A percentile compares a stretch with the other conserved stretches of the same genome.
phyloP scores from a whole-genome alignment of 2,797 vertebrate genomes.

The Intellagama lesueurii region DNA sequence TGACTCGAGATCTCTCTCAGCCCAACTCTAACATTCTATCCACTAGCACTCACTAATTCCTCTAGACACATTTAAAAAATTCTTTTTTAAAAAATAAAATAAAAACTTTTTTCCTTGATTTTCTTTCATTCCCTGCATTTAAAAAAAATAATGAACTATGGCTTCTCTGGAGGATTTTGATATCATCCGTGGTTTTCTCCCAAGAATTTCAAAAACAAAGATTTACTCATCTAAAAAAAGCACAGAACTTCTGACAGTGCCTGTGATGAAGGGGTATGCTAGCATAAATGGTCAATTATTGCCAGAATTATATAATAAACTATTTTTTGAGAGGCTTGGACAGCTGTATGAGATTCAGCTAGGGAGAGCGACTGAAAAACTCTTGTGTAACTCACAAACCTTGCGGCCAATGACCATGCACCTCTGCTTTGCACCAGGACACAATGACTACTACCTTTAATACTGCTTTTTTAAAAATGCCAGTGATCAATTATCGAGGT shows the following conservation, averaged over 20 bases:
- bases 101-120: conserved; percentile 1
- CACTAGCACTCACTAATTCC: neutral
- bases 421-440: neutral
- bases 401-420: neutral
- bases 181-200: neutral
- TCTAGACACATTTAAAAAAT: conserved; percentile 37
- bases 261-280: neutral
- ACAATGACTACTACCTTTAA: neutral
- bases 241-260: neutral
- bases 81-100: too few species aligned
- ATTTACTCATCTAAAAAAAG: neutral
- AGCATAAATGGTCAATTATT: neutral
- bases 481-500: neutral
- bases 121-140: conserved; percentile 54
- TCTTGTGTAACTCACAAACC: neutral
- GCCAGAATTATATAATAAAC: neutral
- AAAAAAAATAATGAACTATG: conserved; percentile 35
- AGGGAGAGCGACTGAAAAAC: neutral
- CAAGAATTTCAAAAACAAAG: neutral
- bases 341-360: neutral
- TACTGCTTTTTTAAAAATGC: neutral
- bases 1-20: too few species aligned
- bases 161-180: conserved; percentile 28
- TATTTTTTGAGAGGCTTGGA: neutral
- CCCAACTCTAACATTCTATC: too few species aligned